Base-by-base conservation (phyloP, 2,888 invertebrate species). In the Epinotia ramella region DNA sequence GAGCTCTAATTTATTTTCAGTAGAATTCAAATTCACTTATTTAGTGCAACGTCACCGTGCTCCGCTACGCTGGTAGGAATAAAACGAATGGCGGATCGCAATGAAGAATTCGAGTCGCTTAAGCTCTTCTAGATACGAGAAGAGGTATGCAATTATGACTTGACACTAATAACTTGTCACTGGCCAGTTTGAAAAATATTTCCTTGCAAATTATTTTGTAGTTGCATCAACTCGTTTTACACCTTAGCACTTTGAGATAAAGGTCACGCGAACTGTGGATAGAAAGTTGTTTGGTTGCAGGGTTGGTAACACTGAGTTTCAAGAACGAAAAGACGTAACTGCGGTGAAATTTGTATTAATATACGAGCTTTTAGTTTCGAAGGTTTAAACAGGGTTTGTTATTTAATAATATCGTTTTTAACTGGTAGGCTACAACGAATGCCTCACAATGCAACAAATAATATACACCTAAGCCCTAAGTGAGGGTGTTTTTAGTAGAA, bases 161-260 rank as follows among this genome's bases (percentile, higher is more conserved):
- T 79, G 81, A 80, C 81, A 78, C 73, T 80, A 82, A 82, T 80
- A 79, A 81, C 81, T 77, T 80, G 82, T 80, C 79, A 78, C 77
- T 79, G 78, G 64, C 78, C 65, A 59, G 77, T 77, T 69, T 78
- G 77, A 63, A 77, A 78, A 79, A 77, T 71, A 76, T 69, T 68
- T 66, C 62, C 68, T 44, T 63, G 73, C 68, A 49, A 64, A 73
- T 59, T 40, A 69, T 57, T 73, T 40, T 68, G 68, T 68, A 44
- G 64, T 24, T 59, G 16, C 11, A 12, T n/a, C 40, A 13, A 40
- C 13, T 59, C 6, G 49, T 40, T 64, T 40, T 76, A 40, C 12
- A 20, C 68, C 62, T 40, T 57, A 73, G 11, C 12, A 1, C 33
- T 33, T 71, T 69, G 44, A 28, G 44, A 66, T 46, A 66, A 40